Evolutionary conservation across 2,797 vertebrate genomes (phyloP).

Genomic region (Paramormyrops hopkinsi): DNA sequence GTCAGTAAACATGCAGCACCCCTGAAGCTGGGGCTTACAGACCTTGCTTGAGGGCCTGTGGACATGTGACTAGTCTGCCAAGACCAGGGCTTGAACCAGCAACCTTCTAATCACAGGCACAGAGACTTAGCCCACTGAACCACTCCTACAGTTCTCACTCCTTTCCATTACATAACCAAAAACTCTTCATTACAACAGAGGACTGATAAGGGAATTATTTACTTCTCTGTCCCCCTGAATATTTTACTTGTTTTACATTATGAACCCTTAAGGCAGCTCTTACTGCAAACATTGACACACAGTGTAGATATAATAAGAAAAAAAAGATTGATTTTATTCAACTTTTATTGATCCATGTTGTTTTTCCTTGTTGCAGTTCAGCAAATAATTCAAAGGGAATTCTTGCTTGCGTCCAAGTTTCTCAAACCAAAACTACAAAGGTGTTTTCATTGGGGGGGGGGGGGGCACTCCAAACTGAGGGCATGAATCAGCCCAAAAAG

Average conservation of each 20-base stretch:
- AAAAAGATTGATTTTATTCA: not conserved
- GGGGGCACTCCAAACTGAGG: not conserved
- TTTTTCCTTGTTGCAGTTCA: not conserved
- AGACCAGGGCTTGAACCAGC: not conserved
- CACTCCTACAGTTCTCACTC: not conserved
- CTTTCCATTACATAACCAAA: not conserved
- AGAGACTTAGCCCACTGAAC: not conserved
- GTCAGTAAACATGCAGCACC: not conserved
- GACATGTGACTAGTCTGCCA: not conserved
- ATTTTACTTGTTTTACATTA: not conserved
- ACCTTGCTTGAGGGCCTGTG: not conserved
- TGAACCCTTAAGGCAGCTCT: not conserved
- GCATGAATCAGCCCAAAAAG: not conserved
- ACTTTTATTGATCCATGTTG: not conserved
- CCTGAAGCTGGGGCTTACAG: not conserved
- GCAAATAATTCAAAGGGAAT: not conserved
- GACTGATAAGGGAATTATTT: not conserved
- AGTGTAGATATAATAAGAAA: not conserved
- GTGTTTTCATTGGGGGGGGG: not conserved
- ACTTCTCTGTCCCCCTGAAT: not conserved
- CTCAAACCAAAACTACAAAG: not conserved
- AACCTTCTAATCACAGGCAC: not conserved
- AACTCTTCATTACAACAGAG: not conserved
- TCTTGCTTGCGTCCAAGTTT: not conserved
- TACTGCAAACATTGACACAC: not conserved